These are phyloP conservation scores for Neria commutata DNA, from an alignment of 2,888 invertebrate species.

Conservation along the genomic window DNA sequence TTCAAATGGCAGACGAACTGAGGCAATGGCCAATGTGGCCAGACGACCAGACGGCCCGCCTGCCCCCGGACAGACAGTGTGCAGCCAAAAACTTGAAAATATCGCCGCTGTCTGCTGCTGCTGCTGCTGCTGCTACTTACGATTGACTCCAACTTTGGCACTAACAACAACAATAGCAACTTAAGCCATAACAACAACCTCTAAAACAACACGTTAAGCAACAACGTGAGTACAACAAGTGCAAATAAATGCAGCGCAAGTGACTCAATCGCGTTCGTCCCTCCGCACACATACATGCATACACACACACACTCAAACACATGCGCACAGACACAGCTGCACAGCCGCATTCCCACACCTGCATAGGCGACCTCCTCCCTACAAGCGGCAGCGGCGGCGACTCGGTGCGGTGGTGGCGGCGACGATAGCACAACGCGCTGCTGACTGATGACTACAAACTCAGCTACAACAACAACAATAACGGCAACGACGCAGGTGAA, in stretches of 20 bases:
- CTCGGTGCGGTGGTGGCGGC: too few relatives aligned
- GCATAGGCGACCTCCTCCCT: constrained; percentile 48
- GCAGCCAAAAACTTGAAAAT: background rate
- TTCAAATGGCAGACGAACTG: too few relatives aligned
- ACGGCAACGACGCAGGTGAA: background rate
- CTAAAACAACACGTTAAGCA: constrained; percentile 15
- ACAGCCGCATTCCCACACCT: too few relatives aligned
- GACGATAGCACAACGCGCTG: too few relatives aligned
- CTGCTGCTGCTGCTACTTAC: too few relatives aligned
- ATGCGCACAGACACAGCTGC: background rate
- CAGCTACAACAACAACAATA: background rate
- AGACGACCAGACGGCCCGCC: background rate
- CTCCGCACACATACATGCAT: constrained; percentile 17
- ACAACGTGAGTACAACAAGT: constrained; percentile 3
- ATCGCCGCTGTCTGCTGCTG: background rate
- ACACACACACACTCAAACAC: background rate
- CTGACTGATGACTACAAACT: too few relatives aligned
- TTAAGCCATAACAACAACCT: constrained; percentile 16
- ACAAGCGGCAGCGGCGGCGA: constrained; percentile 4
- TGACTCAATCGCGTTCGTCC: background rate
- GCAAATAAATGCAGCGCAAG: constrained; percentile 29
- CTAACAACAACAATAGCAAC: constrained; percentile 18
- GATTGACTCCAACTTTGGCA: background rate
- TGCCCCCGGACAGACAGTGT: background rate
- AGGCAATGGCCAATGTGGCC: too few relatives aligned